Evolutionary conservation across 2,797 vertebrate species (phyloP).

Genomic region (Intellagama lesueurii): DNA sequence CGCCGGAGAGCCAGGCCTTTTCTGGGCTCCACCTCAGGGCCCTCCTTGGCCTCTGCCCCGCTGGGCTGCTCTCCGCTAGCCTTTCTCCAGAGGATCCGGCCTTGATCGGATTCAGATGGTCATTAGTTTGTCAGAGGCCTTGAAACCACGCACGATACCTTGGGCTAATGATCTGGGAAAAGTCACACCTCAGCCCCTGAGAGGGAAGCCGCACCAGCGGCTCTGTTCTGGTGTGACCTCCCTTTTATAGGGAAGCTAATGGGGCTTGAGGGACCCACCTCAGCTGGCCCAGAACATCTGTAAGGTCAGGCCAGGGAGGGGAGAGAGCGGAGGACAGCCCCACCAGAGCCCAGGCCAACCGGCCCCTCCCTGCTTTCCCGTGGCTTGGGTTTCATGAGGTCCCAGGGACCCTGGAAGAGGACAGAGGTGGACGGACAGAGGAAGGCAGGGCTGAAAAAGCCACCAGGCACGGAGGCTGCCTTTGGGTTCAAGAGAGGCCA

Average conservation of each 20-base stretch:
- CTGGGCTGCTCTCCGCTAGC: too few relatives aligned
- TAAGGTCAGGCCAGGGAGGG: neutral
- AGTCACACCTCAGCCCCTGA: conserved; percentile 68
- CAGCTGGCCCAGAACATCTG: conserved; percentile 44
- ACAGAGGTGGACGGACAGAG: neutral
- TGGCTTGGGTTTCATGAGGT: accelerated
- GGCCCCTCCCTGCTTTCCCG: too few relatives aligned
- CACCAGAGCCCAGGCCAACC: neutral
- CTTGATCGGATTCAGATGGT: conserved; percentile 72
- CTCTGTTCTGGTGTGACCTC: neutral
- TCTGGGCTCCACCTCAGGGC: too few relatives aligned
- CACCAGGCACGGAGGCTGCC: neutral
- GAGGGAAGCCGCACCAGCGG: neutral
- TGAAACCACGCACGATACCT: conserved; percentile 32
- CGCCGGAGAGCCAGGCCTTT: neutral
- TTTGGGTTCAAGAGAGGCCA: too few relatives aligned
- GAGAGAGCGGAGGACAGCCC: neutral
- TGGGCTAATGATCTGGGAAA: conserved; percentile 76
- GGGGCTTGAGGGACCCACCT: conserved; percentile 30
- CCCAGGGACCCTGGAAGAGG: neutral
- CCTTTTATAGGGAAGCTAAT: conserved; percentile 67
- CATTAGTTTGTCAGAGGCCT: conserved; percentile 60
- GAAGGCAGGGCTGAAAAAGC: neutral
- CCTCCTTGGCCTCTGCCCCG: accelerated
- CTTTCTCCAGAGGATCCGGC: neutral